phyloP scores from a whole-genome alignment of 2,888 invertebrate species.

The Pomacea canaliculata region DNA sequence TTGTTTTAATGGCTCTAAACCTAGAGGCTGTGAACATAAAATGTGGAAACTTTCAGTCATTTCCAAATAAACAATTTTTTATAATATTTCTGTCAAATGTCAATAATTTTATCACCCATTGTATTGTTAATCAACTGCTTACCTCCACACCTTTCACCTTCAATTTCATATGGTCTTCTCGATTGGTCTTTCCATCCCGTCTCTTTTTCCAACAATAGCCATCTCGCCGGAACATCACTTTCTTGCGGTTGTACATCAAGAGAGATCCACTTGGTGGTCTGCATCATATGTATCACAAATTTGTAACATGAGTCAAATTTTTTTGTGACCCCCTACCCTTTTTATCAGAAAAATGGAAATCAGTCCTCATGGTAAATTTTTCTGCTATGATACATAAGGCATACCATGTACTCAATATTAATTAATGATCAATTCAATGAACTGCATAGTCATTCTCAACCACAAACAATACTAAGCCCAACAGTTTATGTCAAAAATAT shows the following conservation, averaged over 20 bases:
- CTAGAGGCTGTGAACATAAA: too few species aligned
- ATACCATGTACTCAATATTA: too few species aligned
- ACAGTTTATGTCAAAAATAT: too few species aligned
- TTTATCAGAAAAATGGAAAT: background rate
- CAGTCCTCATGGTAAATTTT: too few species aligned
- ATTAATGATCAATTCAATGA: too few species aligned
- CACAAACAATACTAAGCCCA: too few species aligned
- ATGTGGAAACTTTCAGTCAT: background rate
- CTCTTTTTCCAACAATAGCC: slow-evolving; percentile 99
- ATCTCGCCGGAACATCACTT: slow-evolving; percentile 92
- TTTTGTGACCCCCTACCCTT: background rate
- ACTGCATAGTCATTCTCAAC: too few species aligned
- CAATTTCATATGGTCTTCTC: slow-evolving; percentile 99
- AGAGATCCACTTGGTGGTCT: slow-evolving; percentile 97
- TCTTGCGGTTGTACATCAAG: slow-evolving; percentile 95
- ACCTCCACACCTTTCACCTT: slow-evolving; percentile 98
- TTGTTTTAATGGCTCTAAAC: too few species aligned
- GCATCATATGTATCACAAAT: slow-evolving; percentile 38
- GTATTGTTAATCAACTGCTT: slow-evolving; percentile 21
- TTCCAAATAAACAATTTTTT: background rate
- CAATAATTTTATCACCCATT: too few species aligned
- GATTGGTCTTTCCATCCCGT: slow-evolving; percentile 96
- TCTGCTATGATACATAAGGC: too few species aligned
- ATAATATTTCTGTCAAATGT: background rate
- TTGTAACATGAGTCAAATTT: background rate